Conservation (phyloP, 2,797 vertebrate species). For the Tolypeutes matacus region DNA sequence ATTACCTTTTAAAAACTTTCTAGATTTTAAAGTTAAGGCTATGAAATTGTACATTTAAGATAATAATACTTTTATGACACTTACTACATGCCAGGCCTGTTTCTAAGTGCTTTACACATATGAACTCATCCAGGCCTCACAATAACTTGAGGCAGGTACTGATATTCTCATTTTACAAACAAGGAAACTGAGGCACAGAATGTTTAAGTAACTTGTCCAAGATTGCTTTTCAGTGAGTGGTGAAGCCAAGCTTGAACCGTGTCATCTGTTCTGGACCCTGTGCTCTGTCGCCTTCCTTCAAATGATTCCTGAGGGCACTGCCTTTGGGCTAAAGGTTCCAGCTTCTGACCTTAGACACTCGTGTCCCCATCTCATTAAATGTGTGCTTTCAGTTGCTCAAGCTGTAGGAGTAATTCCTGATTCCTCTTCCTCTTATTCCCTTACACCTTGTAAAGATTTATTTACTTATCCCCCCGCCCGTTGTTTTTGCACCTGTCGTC, state of each 20-base stretch:
- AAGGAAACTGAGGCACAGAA: background rate
- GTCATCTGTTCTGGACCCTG: background rate
- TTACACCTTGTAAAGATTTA: background rate
- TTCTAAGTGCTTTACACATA: background rate
- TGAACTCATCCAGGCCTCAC: background rate
- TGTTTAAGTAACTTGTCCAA: background rate
- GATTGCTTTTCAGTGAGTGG: background rate
- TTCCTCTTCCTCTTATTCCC: background rate
- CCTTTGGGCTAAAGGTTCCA: background rate
- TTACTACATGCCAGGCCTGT: background rate
- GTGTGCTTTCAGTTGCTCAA: background rate
- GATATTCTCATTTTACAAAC: background rate
- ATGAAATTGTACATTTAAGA: background rate
- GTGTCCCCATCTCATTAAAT: background rate
- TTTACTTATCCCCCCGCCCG: too few relatives aligned
- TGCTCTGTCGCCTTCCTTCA: background rate
- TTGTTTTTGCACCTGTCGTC: too few relatives aligned
- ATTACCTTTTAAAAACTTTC: background rate
- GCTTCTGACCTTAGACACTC: background rate
- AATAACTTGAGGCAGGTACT: background rate
- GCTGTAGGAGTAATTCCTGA: background rate
- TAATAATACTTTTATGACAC: background rate
- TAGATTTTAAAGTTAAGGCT: background rate
- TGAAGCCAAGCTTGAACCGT: background rate
- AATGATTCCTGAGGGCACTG: background rate